phyloP scores from a whole-genome alignment of 2,797 vertebrate species.

The Phataginus tetradactyla region DNA sequence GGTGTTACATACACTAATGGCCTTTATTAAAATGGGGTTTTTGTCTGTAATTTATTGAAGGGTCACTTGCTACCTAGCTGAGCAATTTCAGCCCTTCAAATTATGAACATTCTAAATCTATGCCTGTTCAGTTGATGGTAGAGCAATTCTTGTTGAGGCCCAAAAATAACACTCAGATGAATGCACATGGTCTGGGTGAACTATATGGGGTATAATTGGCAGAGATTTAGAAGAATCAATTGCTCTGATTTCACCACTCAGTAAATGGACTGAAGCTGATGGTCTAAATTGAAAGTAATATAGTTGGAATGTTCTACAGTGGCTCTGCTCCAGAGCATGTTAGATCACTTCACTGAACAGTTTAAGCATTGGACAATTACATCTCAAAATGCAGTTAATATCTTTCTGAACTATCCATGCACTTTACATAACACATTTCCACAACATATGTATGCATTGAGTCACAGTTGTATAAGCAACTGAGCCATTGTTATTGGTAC shows the following conservation, averaged over 20 bases:
- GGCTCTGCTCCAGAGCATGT: not conserved
- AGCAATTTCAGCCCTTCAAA: conserved; percentile 17
- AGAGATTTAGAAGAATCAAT: conserved; percentile 52
- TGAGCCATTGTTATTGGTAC: conserved; percentile 5
- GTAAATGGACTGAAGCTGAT: conserved; percentile 47
- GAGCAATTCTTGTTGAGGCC: conserved; percentile 21
- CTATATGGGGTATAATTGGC: not conserved
- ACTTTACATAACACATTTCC: conserved; percentile 7
- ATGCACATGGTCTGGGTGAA: not conserved
- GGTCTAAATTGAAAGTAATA: conserved; percentile 59
- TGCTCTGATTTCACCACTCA: conserved; percentile 40
- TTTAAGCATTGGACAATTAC: conserved; percentile 37
- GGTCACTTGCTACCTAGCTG: not conserved
- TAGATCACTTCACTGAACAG: not conserved
- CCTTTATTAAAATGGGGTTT: not conserved
- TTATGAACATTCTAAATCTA: not conserved
- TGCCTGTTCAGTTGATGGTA: not conserved
- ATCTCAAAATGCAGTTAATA: conserved; percentile 34
- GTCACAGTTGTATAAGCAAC: conserved; percentile 21
- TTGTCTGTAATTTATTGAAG: not conserved
- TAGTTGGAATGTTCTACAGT: not conserved
- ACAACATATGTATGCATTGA: not conserved
- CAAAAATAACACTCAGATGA: conserved; percentile 51
- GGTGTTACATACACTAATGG: not conserved
- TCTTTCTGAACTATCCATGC: not conserved